Conservation (phyloP, 2,797 vertebrate species). For the Botia almorhae region DNA sequence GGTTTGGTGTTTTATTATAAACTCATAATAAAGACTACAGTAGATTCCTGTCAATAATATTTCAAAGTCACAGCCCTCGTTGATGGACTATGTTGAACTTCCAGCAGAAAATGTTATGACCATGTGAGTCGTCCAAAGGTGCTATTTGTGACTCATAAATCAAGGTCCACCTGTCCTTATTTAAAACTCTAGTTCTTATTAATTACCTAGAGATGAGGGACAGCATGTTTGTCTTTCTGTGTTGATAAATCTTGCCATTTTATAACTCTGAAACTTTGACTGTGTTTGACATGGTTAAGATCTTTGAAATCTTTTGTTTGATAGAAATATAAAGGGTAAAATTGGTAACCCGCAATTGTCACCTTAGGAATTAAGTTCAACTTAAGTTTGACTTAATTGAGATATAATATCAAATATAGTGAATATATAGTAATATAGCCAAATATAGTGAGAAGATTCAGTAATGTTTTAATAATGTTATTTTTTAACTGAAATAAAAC, state of each 20-base stretch:
- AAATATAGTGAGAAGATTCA: too few species aligned
- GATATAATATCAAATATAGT: too few species aligned
- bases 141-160: conserved; percentile 35
- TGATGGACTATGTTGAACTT: conserved; percentile 27
- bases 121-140: conserved; percentile 42
- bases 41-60: conserved; percentile 35
- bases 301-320: too few species aligned
- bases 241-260: conserved; percentile 8
- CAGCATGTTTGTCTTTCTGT: not conserved
- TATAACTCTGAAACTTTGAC: conserved; percentile 2
- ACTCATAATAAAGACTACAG: conserved; percentile 41
- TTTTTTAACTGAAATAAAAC: too few species aligned
- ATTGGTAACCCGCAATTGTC: too few species aligned
- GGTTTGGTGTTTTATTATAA: conserved; percentile 45
- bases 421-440: too few species aligned
- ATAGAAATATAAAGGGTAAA: too few species aligned
- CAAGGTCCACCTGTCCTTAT: conserved; percentile 6
- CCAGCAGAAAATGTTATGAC: conserved; percentile 5
- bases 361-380: too few species aligned
- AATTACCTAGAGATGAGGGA: not conserved
- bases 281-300: too few species aligned
- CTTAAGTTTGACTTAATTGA: too few species aligned
- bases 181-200: conserved; percentile 3
- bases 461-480: too few species aligned
- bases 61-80: not conserved